Percentiles rank a stretch among this genome's conserved stretches.
These are phyloP conservation scores for Donacobius atricapilla DNA, from an alignment of 2,113 vertebrate genomes.

Conservation along the genomic window DNA sequence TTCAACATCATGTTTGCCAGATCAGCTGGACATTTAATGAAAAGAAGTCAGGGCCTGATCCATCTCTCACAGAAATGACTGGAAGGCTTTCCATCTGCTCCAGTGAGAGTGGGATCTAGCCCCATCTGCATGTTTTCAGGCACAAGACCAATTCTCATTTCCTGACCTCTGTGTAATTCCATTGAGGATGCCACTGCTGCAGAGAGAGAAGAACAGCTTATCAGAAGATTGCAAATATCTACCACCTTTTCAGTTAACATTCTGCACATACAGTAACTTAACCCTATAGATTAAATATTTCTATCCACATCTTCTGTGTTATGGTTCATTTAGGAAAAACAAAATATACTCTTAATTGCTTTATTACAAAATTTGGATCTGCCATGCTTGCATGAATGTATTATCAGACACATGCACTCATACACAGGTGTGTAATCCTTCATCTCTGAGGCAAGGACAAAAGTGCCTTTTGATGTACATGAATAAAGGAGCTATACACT, in stretches of 20 bases:
- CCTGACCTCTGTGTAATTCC: background rate
- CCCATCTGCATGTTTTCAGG: slow-evolving; percentile 22
- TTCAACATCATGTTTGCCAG: background rate
- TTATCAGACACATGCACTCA: background rate
- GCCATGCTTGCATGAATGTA: background rate
- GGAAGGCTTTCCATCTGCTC: background rate
- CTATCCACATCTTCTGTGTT: background rate
- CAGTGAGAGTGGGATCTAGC: background rate
- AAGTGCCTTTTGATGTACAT: background rate
- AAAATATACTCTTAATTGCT: background rate
- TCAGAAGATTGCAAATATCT: background rate
- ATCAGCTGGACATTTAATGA: slow-evolving; percentile 40
- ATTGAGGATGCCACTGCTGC: background rate
- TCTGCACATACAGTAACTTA: background rate
- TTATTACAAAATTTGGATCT: background rate
- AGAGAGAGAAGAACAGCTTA: background rate
- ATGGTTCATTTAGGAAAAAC: background rate
- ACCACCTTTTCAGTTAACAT: background rate
- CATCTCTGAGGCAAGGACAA: background rate
- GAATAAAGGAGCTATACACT: background rate
- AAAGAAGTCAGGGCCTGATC: slow-evolving; percentile 10
- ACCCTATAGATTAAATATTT: background rate
- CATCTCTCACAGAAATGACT: background rate
- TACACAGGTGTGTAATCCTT: background rate
- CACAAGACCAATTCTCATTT: slow-evolving; percentile 48